Evolutionary conservation across 2,888 invertebrate species (phyloP).

Genomic region (Luffia ferchaultella): DNA sequence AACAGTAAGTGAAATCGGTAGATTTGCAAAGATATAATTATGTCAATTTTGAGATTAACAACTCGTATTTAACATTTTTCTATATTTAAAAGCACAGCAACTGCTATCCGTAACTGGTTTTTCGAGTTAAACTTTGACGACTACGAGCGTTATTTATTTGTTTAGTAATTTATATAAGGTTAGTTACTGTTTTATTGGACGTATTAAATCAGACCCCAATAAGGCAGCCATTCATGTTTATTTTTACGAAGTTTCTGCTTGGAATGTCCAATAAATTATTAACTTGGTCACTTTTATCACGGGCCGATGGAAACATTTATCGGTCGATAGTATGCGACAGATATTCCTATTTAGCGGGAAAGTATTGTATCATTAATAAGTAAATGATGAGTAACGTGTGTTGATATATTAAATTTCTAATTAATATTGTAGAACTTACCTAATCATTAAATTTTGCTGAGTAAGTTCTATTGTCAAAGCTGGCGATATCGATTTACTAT

Average conservation of each 20-base stretch:
- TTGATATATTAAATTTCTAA: too few relatives aligned
- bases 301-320: constrained; percentile 47
- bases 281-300: constrained; percentile 64
- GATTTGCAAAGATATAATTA: too few relatives aligned
- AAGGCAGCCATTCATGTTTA: constrained; percentile 67
- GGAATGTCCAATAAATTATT: constrained; percentile 62
- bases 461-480: too few relatives aligned
- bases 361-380: too few relatives aligned
- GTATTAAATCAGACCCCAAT: constrained; percentile 65
- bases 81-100: too few relatives aligned
- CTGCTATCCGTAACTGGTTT: not conserved
- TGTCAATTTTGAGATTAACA: too few relatives aligned
- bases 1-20: too few relatives aligned
- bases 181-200: constrained; percentile 64
- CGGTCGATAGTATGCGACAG: constrained; percentile 25
- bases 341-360: not conserved
- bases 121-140: constrained; percentile 38
- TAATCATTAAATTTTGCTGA: too few relatives aligned
- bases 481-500: too few relatives aligned
- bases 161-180: constrained; percentile 66
- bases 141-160: constrained; percentile 62
- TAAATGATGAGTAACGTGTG: too few relatives aligned
- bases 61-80: too few relatives aligned
- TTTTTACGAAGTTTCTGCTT: constrained; percentile 64
- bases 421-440: too few relatives aligned